A percentile compares a stretch with the other conserved stretches of the same genome.
These are phyloP conservation scores for Cirrhinus mrigala DNA, from an alignment of 2,797 vertebrate genomes.

Conservation along the genomic window DNA sequence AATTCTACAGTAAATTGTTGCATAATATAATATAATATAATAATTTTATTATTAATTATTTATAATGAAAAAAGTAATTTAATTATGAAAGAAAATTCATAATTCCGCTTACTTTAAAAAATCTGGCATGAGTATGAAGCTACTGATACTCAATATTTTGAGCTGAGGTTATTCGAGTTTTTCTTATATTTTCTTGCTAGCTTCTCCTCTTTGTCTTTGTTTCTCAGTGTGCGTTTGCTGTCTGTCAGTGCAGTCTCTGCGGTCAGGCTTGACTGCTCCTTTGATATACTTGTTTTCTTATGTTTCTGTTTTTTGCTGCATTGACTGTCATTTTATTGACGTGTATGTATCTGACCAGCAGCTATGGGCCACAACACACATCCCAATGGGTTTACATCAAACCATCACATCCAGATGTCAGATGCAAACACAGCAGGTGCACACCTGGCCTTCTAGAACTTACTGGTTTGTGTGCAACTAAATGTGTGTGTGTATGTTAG, in stretches of 20 bases:
- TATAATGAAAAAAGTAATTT: not conserved
- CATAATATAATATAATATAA: not conserved
- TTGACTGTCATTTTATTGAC: slow-evolving; percentile 42
- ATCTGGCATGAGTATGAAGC: not conserved
- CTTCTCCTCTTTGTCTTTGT: slow-evolving; percentile 14
- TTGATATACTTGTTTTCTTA: slow-evolving; percentile 49
- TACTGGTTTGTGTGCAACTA: not conserved
- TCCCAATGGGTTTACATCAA: slow-evolving; percentile 46
- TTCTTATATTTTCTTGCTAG: not conserved
- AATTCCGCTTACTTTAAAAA: not conserved
- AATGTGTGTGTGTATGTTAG: not conserved
- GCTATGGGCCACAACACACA: slow-evolving; percentile 29
- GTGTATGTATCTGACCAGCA: slow-evolving; percentile 42
- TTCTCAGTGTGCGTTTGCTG: slow-evolving; percentile 29
- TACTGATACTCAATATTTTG: slow-evolving; percentile 1
- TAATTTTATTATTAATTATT: not conserved
- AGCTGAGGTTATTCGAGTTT: not conserved
- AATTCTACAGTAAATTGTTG: not conserved
- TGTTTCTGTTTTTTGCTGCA: slow-evolving; percentile 18
- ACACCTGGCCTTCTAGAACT: slow-evolving; percentile 20
- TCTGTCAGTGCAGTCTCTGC: slow-evolving; percentile 39
- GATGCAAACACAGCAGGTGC: not conserved
- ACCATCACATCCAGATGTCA: slow-evolving; percentile 41
- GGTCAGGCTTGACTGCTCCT: slow-evolving; percentile 47
- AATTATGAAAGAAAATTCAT: not conserved